phyloP scores from a whole-genome alignment of 1,140 invertebrate genomes.

The Nephotettix cincticeps region DNA sequence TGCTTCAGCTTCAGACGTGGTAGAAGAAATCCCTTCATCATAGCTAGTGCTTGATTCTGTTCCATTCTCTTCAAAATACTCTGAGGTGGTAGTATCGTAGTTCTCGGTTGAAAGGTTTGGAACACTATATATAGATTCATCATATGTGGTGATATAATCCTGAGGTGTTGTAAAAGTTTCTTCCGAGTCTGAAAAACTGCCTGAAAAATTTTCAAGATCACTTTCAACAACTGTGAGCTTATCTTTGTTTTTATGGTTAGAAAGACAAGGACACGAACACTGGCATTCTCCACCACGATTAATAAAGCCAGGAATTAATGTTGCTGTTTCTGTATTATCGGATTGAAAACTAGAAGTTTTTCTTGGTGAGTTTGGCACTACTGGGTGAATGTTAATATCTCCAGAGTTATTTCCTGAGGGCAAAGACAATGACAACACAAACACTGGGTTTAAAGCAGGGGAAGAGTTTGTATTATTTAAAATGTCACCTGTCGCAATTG shows the following conservation, averaged over 20 bases:
- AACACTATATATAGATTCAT: constrained; percentile 13
- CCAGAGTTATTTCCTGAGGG: constrained; percentile 51
- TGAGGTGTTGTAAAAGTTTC: not conserved
- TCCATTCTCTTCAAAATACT: not conserved
- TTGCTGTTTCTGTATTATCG: constrained; percentile 29
- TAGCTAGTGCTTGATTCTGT: not conserved
- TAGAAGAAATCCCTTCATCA: not conserved
- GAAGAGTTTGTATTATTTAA: constrained; percentile 48
- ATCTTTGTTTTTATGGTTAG: constrained; percentile 29
- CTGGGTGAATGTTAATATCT: constrained; percentile 54
- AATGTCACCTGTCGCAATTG: constrained; percentile 64
- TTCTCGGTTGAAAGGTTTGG: not conserved
- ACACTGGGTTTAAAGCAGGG: constrained; percentile 68
- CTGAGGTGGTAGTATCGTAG: not conserved
- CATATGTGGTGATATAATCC: not conserved
- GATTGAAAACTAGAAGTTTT: constrained; percentile 42
- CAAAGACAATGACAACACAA: constrained; percentile 69
- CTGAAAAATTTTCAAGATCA: constrained; percentile 28
- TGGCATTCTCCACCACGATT: constrained; percentile 71
- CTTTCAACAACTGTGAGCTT: not conserved
- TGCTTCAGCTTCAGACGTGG: not conserved
- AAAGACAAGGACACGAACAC: constrained; percentile 68
- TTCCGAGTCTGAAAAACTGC: constrained; percentile 29
- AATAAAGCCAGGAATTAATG: constrained; percentile 27
- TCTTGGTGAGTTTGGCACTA: constrained; percentile 38